Percentiles rank a stretch among this genome's conserved stretches.
Evolutionary conservation across 2,888 invertebrate genomes (phyloP).

Genomic region (Anthophora plumipes): DNA sequence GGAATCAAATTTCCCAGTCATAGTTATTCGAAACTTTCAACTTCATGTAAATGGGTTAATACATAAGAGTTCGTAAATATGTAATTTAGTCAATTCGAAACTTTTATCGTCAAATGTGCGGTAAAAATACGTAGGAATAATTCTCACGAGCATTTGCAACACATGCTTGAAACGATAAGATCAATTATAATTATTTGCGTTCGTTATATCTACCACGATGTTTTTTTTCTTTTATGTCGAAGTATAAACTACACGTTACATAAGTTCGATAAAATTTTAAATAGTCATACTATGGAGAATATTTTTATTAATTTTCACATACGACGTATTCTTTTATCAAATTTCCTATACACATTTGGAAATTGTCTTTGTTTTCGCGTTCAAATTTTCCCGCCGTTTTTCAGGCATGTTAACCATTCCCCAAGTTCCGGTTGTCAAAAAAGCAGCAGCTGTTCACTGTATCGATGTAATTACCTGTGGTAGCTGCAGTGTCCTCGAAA

Average conservation of each 20-base stretch:
- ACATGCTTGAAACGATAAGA: neutral
- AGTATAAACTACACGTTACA: neutral
- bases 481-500: conserved; percentile 39
- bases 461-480: conserved; percentile 42
- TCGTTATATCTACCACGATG: neutral
- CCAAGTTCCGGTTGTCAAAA: conserved; percentile 61
- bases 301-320: neutral
- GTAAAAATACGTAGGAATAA: neutral
- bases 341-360: neutral
- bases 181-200: neutral
- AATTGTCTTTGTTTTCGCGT: neutral
- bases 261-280: neutral
- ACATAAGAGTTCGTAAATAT: too few species aligned
- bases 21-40: too few species aligned
- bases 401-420: conserved; percentile 18
- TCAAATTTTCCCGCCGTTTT: conserved; percentile 40
- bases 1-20: too few species aligned
- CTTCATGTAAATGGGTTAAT: too few species aligned
- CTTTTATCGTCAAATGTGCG: neutral
- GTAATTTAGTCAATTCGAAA: neutral
- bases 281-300: neutral
- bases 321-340: neutral
- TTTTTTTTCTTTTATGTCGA: neutral
- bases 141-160: neutral
- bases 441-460: conserved; percentile 53